Percentiles rank a stretch among this genome's conserved stretches.
Evolutionary conservation across 1,140 invertebrate genomes (phyloP).

Genomic region (Cheumatopsyche charites): DNA sequence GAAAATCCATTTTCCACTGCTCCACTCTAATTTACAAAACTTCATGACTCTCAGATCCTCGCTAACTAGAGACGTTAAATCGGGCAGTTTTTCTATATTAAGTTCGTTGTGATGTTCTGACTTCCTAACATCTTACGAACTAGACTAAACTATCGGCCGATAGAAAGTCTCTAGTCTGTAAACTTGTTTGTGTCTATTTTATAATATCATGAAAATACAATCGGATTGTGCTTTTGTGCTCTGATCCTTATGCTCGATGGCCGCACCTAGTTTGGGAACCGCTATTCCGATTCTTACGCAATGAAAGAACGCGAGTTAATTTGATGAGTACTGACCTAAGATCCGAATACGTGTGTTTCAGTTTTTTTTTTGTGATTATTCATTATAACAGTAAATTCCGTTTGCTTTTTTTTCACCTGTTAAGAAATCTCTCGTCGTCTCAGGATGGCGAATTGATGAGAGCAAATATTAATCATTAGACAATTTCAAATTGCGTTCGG

Average conservation of each 20-base stretch:
- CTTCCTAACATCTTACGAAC: no score
- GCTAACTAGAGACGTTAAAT: no score
- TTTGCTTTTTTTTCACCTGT: constrained; percentile 13
- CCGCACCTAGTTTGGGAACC: constrained; percentile 25
- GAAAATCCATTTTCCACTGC: no score
- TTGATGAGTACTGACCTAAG: constrained; percentile 42
- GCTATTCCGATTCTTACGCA: constrained; percentile 31
- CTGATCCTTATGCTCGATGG: neutral
- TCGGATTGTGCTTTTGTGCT: neutral
- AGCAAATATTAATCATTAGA: constrained; percentile 24
- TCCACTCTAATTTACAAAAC: no score
- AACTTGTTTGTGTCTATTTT: no score
- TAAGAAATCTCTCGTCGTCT: constrained; percentile 2
- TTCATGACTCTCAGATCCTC: no score
- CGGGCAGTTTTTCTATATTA: no score
- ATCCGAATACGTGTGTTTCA: constrained; percentile 16
- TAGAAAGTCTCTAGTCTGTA: no score
- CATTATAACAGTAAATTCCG: constrained; percentile 27
- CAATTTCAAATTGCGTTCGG: constrained; percentile 16
- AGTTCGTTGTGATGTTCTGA: no score
- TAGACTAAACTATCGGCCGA: no score
- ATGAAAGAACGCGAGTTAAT: constrained; percentile 33
- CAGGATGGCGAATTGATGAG: constrained; percentile 19
- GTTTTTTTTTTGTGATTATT: constrained; percentile 18
- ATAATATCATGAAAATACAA: no score